A percentile compares a stretch with the other conserved stretches of the same genome.
Evolutionary conservation across 2,797 vertebrate genomes (phyloP).

Genomic region (Sebastes matsubarae): DNA sequence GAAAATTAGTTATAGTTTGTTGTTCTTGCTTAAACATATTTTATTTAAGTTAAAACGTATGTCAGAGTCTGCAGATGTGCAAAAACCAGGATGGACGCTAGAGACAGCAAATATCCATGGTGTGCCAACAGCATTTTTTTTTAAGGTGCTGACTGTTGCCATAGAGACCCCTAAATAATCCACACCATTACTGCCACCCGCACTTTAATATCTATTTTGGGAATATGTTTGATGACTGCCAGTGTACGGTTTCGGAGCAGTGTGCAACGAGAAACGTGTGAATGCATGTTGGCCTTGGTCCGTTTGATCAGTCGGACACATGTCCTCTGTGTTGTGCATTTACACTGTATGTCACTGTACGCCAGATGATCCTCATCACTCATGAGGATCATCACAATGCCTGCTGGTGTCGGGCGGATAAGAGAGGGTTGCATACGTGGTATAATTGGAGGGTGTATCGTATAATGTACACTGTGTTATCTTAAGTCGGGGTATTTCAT

Average conservation of each 20-base stretch:
- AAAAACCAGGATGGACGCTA: neutral
- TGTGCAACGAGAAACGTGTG: neutral
- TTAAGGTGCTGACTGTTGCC: conserved; percentile 1
- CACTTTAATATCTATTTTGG: conserved; percentile 37
- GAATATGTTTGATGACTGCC: conserved; percentile 9
- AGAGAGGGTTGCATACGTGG: neutral
- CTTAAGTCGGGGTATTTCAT: neutral
- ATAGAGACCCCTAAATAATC: conserved; percentile 19
- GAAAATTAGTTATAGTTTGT: neutral
- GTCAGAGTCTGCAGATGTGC: neutral
- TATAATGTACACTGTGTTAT: neutral
- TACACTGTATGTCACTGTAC: neutral
- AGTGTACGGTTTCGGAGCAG: conserved; percentile 7
- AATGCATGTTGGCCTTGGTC: neutral
- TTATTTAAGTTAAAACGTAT: neutral
- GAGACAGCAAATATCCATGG: neutral
- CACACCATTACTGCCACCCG: neutral
- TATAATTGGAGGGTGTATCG: neutral
- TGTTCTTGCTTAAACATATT: neutral
- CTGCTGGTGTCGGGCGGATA: too few relatives aligned
- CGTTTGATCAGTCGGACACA: neutral
- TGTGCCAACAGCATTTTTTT: neutral
- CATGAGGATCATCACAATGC: too few relatives aligned
- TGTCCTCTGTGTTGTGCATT: neutral
- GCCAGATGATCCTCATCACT: neutral